Conservation (phyloP, 2,797 vertebrate species). For the Leptodactylus fallax region DNA sequence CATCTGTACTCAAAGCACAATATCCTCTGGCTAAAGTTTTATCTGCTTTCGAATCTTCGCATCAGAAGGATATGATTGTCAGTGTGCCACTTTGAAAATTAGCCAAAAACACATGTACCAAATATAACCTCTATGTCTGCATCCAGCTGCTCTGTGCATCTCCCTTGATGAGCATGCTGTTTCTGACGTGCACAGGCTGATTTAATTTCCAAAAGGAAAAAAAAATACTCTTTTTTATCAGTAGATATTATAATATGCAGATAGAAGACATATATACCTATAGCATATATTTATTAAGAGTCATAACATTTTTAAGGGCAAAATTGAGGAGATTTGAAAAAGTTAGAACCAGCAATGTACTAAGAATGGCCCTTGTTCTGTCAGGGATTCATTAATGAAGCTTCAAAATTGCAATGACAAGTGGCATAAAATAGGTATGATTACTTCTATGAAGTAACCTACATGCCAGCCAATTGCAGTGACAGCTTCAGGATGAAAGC, state of each 20-base stretch:
- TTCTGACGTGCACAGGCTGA: constrained; percentile 14
- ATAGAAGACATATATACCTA: not conserved
- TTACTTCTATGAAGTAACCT: constrained; percentile 45
- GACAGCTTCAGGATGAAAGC: constrained; percentile 38
- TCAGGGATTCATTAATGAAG: constrained; percentile 39
- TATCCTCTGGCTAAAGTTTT: constrained; percentile 24
- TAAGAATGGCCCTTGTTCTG: constrained; percentile 25
- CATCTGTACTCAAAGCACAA: not conserved
- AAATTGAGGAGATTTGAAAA: not conserved
- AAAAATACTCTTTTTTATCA: not conserved
- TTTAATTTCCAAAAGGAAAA: constrained; percentile 8
- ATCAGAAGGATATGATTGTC: constrained; percentile 35
- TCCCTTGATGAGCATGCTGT: constrained; percentile 18
- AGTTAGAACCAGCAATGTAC: not conserved
- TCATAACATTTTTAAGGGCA: not conserved
- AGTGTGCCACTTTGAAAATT: constrained; percentile 38
- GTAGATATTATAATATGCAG: not conserved
- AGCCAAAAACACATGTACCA: constrained; percentile 43
- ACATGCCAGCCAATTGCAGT: constrained; percentile 15
- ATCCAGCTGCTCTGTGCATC: constrained; percentile 19
- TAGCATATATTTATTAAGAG: not conserved
- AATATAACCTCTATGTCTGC: constrained; percentile 32
- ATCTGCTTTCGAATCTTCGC: not conserved
- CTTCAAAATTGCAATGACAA: constrained; percentile 50
- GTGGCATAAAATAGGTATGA: constrained; percentile 53